These are phyloP conservation scores for Coracopsis vasa DNA, from an alignment of 2,113 vertebrate genomes.

Conservation along the genomic window DNA sequence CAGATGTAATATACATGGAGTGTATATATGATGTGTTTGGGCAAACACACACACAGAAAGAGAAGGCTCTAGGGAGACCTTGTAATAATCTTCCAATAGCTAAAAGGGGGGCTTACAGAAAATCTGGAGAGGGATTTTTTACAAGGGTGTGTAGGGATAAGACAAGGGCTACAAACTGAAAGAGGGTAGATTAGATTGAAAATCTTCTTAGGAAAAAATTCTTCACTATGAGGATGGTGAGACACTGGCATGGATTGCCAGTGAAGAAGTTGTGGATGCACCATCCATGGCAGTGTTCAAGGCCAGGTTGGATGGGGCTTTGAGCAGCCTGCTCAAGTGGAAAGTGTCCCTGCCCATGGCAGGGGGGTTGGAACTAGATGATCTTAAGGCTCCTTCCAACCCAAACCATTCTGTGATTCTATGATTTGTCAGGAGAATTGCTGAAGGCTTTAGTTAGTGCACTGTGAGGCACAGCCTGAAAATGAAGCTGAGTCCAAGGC, in stretches of 20 bases:
- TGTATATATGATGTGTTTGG: neutral
- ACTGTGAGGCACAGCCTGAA: neutral
- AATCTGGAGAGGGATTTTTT: neutral
- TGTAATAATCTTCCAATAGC: neutral
- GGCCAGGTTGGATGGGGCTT: neutral
- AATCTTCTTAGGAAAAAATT: neutral
- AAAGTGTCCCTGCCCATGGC: neutral
- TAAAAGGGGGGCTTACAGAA: neutral
- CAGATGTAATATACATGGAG: neutral
- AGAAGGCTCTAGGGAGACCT: neutral
- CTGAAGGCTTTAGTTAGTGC: neutral
- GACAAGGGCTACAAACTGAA: neutral
- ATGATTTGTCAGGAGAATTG: neutral
- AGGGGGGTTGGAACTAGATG: neutral
- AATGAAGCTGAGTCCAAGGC: neutral
- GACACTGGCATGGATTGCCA: neutral
- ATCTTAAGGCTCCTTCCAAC: neutral
- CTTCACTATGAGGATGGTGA: neutral
- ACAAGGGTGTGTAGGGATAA: neutral
- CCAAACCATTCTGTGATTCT: neutral
- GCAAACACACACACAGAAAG: neutral
- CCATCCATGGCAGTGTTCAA: neutral
- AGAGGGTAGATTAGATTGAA: neutral
- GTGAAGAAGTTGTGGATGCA: neutral
- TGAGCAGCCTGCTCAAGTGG: neutral